phyloP scores from a whole-genome alignment of 2,888 invertebrate species.

The Dermolepida albohirtum region DNA sequence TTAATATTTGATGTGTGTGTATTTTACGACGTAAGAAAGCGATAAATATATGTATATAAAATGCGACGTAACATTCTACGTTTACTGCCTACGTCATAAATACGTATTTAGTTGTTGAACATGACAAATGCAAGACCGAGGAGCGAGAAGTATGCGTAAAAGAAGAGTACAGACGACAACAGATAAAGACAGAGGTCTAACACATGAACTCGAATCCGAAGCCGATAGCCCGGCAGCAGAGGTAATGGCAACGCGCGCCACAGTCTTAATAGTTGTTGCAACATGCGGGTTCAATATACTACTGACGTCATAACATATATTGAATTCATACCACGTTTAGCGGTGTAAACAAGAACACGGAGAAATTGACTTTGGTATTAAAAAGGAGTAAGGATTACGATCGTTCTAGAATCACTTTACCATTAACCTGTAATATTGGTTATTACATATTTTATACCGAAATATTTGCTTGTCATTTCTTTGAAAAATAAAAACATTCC shows the following conservation, averaged over 20 bases:
- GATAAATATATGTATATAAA: conserved; percentile 22
- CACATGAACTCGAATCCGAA: no score
- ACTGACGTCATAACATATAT: conserved; percentile 38
- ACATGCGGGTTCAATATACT: conserved; percentile 40
- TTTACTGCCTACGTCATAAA: conserved; percentile 17
- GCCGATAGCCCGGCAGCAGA: conserved; percentile 14
- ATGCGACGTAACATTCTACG: conserved; percentile 29
- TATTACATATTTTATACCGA: no score
- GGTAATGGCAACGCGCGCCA: conserved; percentile 14
- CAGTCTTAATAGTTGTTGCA: conserved; percentile 33
- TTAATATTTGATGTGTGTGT: no score
- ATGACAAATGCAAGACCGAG: conserved; percentile 5
- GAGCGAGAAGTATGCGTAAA: neutral
- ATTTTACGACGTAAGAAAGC: conserved; percentile 5
- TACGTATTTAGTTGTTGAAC: conserved; percentile 20
- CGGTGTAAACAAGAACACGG: conserved; percentile 19
- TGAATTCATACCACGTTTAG: conserved; percentile 23
- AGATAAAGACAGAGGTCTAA: conserved; percentile 1
- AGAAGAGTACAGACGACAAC: neutral
- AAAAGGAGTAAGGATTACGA: neutral
- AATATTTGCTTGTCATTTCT: no score
- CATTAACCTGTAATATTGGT: no score
- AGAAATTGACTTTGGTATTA: conserved; percentile 2
- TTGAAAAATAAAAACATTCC: no score
- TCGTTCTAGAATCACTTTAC: no score